Evolutionary conservation across 2,797 vertebrate genomes (phyloP).

Genomic region (Chelonia mydas): DNA sequence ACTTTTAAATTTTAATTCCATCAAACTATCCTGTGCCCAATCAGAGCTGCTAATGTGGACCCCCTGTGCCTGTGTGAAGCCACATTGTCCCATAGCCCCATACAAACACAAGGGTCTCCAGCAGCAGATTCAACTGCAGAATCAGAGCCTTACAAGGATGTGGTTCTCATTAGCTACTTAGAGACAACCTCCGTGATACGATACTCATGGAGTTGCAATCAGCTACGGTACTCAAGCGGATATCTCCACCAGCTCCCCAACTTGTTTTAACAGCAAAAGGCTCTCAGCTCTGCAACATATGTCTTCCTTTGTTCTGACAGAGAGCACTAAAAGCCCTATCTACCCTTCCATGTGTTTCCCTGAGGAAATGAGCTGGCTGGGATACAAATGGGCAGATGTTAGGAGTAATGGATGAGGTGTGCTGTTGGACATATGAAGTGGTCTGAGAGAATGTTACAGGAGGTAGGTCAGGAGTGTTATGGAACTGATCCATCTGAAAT

Average conservation of each 20-base stretch:
- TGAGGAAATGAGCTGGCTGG: fast-evolving
- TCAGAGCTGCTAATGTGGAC: not conserved
- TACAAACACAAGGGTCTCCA: not conserved
- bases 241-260: not conserved
- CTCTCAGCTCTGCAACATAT: not conserved
- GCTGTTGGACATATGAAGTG: not conserved
- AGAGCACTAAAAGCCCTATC: not conserved
- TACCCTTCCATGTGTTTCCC: not conserved
- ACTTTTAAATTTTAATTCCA: not conserved
- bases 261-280: not conserved
- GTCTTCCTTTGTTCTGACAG: not conserved
- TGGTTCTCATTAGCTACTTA: not conserved
- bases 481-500: not conserved
- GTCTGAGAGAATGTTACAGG: not conserved
- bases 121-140: not conserved
- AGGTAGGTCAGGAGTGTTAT: not conserved
- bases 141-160: not conserved
- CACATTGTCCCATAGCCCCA: not conserved
- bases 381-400: not conserved
- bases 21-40: not conserved
- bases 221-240: not conserved
- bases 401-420: not conserved
- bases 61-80: not conserved
- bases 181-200: not conserved
- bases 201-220: not conserved